Evolutionary conservation across 92 coral and sea anemone species (phyloP), one percentile per base, ranked within the genome.

Genomic region (Montipora capitata): DNA sequence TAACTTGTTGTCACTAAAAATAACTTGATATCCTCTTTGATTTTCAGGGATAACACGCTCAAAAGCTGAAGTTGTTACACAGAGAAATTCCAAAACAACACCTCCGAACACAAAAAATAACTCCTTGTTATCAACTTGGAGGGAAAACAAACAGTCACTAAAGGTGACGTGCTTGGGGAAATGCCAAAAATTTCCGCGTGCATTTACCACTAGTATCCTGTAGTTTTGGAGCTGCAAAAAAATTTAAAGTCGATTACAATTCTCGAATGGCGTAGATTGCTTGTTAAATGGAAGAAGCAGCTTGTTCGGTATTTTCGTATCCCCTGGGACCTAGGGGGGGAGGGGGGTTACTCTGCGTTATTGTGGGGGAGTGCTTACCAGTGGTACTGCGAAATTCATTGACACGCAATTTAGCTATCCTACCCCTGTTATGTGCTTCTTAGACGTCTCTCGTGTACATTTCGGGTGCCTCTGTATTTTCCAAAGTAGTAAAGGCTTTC

Each of bases 111-210:
- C 27, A 81, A 35, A 68, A 43, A 63, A 43, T n/a, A 18, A 4
- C 49, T 64, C 39, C 49, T 12, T 41, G 52, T 80, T 42, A 56
- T 15, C 35, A 45, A 8, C 40, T 81, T 63, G 48, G 67, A 68
- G 76, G n/a, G 66, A 69, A 81, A 68, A 59, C 85, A 81, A 81
- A 81, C 64, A 52, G 65, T 16, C 40, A 68, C 40, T 10, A 40
- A 45, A 40, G 42, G 49, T 73, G 56, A 45, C 57, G 27, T 56
- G 62, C 54, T 68, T 3, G 7, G 41, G 35, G 35, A 59, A 67
- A 67, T 10, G 5, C 43, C 72, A 27, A 63, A 63, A 62, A 65
- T 56, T 62, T 56, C 59, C 14, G 58, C 18, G n/a, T 51, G 71
- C 45, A 18, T 78, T 78, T 62, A 72, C 72, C n/a, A 40, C 18